Evolutionary conservation across 2,888 invertebrate genomes (phyloP).

Genomic region (Ophion costatus): DNA sequence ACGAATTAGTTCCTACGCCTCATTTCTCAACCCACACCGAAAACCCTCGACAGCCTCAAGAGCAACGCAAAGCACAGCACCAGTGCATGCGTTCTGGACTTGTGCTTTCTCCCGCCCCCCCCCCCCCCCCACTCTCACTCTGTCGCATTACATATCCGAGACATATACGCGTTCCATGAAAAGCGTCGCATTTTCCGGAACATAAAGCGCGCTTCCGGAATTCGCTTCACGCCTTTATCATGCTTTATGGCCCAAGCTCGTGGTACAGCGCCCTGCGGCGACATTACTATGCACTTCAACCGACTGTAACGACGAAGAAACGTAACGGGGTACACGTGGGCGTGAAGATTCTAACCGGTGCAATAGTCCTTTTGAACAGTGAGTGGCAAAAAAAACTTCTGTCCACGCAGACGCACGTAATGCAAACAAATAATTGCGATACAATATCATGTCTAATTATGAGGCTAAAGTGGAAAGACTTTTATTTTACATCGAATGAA

Average conservation of each 20-base stretch:
- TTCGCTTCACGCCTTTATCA: slow-evolving; percentile 64
- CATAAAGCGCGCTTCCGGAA: slow-evolving; percentile 61
- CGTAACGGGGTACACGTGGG: slow-evolving; percentile 16
- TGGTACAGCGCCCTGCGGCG: slow-evolving; percentile 28
- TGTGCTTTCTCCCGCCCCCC: not conserved
- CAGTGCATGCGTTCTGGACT: slow-evolving; percentile 3
- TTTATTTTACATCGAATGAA: not conserved
- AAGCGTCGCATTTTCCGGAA: slow-evolving; percentile 63
- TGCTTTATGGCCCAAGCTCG: slow-evolving; percentile 42
- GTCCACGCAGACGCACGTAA: not conserved
- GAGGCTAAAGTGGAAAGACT: not conserved
- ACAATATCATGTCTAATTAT: not conserved
- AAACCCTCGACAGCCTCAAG: not conserved
- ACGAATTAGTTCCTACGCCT: slow-evolving; percentile 54
- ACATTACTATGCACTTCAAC: slow-evolving; percentile 36
- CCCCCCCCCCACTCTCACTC: not conserved
- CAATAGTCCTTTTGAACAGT: not conserved
- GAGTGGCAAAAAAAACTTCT: not conserved
- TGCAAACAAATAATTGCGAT: not conserved
- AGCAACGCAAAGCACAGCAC: slow-evolving; percentile 1
- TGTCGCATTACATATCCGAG: slow-evolving; percentile 27
- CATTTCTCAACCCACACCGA: slow-evolving; percentile 41
- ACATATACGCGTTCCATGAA: slow-evolving; percentile 49
- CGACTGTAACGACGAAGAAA: slow-evolving; percentile 20
- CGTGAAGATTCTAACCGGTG: not conserved